Evolutionary conservation across 2,113 vertebrate genomes (phyloP).

Genomic region (Sander lucioperca): DNA sequence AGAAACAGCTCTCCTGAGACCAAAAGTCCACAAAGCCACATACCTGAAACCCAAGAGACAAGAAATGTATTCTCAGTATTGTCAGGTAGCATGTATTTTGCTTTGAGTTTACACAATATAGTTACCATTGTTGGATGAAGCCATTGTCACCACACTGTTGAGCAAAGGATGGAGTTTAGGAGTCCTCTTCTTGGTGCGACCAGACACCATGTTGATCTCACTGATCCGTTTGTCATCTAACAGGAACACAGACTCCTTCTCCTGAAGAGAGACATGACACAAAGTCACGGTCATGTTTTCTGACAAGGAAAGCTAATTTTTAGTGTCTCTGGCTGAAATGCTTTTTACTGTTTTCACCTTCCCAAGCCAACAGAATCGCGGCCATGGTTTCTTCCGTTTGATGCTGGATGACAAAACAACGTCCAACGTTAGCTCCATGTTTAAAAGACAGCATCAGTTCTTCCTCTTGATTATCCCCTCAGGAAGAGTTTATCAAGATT

Average conservation of each 20-base stretch:
- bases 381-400: conserved; percentile 87
- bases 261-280: conserved; percentile 77
- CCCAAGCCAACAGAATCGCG: conserved; percentile 87
- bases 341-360: conserved; percentile 70
- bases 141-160: conserved; percentile 86
- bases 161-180: conserved; percentile 89
- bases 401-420: conserved; percentile 85
- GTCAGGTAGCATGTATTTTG: not conserved
- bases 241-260: conserved; percentile 93
- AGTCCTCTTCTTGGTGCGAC: conserved; percentile 91
- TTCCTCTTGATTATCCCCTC: not conserved
- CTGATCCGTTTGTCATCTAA: conserved; percentile 90
- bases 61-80: not conserved
- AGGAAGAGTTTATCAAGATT: not conserved
- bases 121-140: conserved; percentile 90
- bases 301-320: not conserved
- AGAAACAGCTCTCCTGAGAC: conserved; percentile 91
- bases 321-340: not conserved
- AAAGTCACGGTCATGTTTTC: no score
- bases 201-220: conserved; percentile 92
- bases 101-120: not conserved
- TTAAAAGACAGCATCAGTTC: conserved; percentile 27
- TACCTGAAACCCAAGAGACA: conserved; percentile 79
- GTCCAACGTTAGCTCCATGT: conserved; percentile 85
- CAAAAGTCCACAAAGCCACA: conserved; percentile 91